Evolutionary conservation across 2,888 invertebrate genomes (phyloP).

Genomic region (Hymenopus coronatus): DNA sequence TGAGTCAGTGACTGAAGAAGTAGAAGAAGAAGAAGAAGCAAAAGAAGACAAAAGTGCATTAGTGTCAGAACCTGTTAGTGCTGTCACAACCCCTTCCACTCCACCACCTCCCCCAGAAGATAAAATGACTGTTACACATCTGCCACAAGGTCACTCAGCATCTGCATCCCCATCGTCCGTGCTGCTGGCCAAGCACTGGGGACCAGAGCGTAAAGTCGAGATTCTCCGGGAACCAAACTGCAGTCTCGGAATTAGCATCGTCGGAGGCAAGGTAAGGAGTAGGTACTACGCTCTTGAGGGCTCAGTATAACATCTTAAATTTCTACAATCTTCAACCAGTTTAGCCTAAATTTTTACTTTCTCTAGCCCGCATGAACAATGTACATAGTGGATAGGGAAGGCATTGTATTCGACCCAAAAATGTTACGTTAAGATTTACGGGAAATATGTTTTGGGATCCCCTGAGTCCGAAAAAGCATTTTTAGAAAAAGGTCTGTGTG

Average conservation of each 20-base stretch:
- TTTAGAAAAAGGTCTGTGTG: too few relatives aligned
- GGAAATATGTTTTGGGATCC: too few relatives aligned
- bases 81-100: not conserved
- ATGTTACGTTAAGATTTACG: too few relatives aligned
- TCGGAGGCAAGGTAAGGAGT: slow-evolving; percentile 84
- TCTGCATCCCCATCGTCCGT: slow-evolving; percentile 19
- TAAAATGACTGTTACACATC: slow-evolving; percentile 20
- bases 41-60: not conserved
- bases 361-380: too few relatives aligned
- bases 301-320: too few relatives aligned
- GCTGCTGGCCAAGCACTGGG: slow-evolving; percentile 74
- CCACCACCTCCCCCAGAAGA: not conserved
- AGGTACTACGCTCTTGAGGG: not conserved
- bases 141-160: not conserved
- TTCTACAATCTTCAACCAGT: too few relatives aligned
- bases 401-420: too few relatives aligned
- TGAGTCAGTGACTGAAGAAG: not conserved
- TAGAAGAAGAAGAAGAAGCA: not conserved
- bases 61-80: not conserved
- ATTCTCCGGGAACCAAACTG: slow-evolving; percentile 69
- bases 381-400: too few relatives aligned
- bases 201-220: slow-evolving; percentile 72
- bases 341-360: too few relatives aligned
- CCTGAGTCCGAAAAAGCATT: too few relatives aligned
- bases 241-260: slow-evolving; percentile 94